Conservation (phyloP, 2,888 invertebrate species). For the Dromius quadrimaculatus region DNA sequence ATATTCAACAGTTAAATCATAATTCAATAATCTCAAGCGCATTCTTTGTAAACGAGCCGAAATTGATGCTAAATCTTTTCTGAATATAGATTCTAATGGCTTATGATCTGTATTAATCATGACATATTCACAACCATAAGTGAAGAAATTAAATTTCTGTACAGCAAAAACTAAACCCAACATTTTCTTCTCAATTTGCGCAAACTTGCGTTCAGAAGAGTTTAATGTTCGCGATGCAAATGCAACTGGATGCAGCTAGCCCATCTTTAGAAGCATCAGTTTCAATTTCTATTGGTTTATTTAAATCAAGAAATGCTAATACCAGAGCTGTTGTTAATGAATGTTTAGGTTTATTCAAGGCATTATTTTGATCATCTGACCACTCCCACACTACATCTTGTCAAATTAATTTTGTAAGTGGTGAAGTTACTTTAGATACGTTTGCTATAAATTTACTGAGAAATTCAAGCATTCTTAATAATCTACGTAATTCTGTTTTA, state of each 20-base stretch:
- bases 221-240: conserved; percentile 61
- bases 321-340: conserved; percentile 56
- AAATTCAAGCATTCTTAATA: conserved; percentile 56
- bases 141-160: conserved; percentile 60
- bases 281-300: conserved; percentile 58
- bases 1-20: conserved; percentile 57
- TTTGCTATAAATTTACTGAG: conserved; percentile 56
- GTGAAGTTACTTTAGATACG: conserved; percentile 55
- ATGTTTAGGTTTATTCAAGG: conserved; percentile 55
- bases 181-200: conserved; percentile 64
- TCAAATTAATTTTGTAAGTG: conserved; percentile 55
- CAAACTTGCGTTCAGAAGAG: conserved; percentile 59
- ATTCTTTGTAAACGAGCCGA: conserved; percentile 58
- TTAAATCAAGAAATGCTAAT: conserved; percentile 57
- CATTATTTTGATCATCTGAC: conserved; percentile 50
- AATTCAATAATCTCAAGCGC: conserved; percentile 57
- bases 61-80: conserved; percentile 56
- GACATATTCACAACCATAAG: conserved; percentile 45
- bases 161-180: conserved; percentile 60
- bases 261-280: conserved; percentile 58
- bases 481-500: conserved; percentile 54
- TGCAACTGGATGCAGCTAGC: conserved; percentile 60
- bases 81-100: conserved; percentile 59
- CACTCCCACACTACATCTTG: conserved; percentile 51
- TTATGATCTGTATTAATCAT: conserved; percentile 60